A percentile compares a stretch with the other conserved stretches of the same genome.
Evolutionary conservation across 2,797 vertebrate species (phyloP).

Genomic region (Microhierax caerulescens): DNA sequence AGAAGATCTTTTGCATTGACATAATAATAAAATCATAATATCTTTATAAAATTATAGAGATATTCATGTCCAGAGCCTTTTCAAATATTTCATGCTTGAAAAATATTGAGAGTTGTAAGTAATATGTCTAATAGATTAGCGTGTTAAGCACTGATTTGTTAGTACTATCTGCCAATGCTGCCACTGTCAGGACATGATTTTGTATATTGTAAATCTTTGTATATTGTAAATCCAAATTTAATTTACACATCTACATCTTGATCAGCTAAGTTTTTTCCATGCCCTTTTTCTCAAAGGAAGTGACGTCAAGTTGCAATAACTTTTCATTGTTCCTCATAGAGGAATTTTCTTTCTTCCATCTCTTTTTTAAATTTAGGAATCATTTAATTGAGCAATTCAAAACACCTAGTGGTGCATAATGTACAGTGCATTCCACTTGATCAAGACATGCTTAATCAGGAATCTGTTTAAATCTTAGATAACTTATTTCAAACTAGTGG

Average conservation of each 20-base stretch:
- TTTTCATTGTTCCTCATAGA: not conserved
- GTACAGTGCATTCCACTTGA: not conserved
- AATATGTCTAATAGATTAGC: constrained; percentile 9
- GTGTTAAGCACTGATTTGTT: not conserved
- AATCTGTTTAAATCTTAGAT: not conserved
- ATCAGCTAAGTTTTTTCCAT: not conserved
- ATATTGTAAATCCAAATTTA: not conserved
- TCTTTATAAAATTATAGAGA: constrained; percentile 22
- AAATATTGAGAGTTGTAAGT: not conserved
- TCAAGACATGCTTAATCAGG: not conserved
- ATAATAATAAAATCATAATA: constrained; percentile 66
- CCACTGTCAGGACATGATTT: not conserved
- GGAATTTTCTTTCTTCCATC: not conserved
- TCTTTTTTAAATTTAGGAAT: not conserved
- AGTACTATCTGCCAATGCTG: not conserved
- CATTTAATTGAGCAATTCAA: not conserved
- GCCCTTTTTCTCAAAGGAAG: not conserved
- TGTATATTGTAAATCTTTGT: not conserved
- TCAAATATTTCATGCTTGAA: constrained; percentile 29
- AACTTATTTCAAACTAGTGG: not conserved
- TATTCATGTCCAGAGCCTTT: constrained; percentile 28
- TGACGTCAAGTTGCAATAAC: not conserved
- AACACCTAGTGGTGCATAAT: not conserved
- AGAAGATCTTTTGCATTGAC: constrained; percentile 9
- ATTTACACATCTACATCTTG: not conserved